phyloP scores from a whole-genome alignment of 1,140 invertebrate species.

The Pantala flavescens region DNA sequence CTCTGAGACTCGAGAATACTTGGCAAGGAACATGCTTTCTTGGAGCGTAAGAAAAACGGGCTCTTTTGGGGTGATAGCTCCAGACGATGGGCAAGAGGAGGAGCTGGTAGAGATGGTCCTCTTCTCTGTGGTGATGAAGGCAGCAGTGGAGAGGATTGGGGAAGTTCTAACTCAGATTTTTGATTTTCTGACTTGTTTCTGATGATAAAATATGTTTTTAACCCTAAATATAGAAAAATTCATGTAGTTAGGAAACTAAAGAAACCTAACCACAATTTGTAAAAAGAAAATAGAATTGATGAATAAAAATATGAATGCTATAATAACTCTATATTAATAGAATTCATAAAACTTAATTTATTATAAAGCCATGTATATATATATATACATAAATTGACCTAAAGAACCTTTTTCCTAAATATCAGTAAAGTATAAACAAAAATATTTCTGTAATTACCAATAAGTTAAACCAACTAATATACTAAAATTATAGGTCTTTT shows the following conservation, averaged over 20 bases:
- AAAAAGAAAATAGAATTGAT: too few relatives aligned
- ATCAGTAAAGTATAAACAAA: too few relatives aligned
- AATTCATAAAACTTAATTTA: too few relatives aligned
- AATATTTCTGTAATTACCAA: too few relatives aligned
- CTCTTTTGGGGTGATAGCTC: slow-evolving; percentile 51
- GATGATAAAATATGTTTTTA: slow-evolving; percentile 71
- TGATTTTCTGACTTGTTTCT: slow-evolving; percentile 35
- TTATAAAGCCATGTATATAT: too few relatives aligned
- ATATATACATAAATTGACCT: too few relatives aligned
- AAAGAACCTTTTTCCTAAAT: too few relatives aligned
- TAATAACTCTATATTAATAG: too few relatives aligned
- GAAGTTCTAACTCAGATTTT: slow-evolving; percentile 25
- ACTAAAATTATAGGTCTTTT: too few relatives aligned
- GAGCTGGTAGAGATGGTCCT: slow-evolving; percentile 29
- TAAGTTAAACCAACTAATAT: too few relatives aligned
- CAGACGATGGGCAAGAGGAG: slow-evolving; percentile 34
- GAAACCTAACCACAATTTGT: not conserved
- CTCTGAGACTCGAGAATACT: slow-evolving; percentile 65
- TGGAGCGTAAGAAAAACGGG: slow-evolving; percentile 53
- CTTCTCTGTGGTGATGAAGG: slow-evolving; percentile 30
- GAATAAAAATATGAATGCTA: too few relatives aligned
- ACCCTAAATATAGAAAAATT: slow-evolving; percentile 42
- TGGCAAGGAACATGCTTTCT: slow-evolving; percentile 26
- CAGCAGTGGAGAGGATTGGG: not conserved
- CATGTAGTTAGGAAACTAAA: not conserved